A percentile compares a stretch with the other conserved stretches of the same genome.
Evolutionary conservation across 2,888 invertebrate species (phyloP).

Genomic region (Rotaria magnacalcarata): DNA sequence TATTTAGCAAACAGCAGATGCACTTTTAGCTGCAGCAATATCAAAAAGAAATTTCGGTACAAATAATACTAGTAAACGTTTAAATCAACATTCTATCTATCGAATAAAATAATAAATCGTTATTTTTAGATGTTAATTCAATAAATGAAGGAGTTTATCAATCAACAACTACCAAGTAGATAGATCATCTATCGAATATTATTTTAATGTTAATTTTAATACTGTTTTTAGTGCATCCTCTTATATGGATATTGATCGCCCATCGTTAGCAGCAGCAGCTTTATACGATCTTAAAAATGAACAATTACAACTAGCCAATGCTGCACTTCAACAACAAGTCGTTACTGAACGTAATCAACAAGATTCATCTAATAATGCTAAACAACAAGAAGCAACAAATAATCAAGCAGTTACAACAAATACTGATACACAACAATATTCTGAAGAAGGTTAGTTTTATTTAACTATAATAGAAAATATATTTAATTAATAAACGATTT

Average conservation of each 20-base stretch:
- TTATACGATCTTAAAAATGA: conserved; percentile 25
- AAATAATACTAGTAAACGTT: background rate
- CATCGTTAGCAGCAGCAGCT: background rate
- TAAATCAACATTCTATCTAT: too few species aligned
- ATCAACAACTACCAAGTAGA: background rate
- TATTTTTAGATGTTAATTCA: background rate
- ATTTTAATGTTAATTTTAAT: background rate
- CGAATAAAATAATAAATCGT: background rate
- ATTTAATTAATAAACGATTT: background rate
- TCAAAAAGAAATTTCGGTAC: background rate
- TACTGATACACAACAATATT: background rate
- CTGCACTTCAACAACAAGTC: background rate
- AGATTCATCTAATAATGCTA: background rate
- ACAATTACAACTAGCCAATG: conserved; percentile 24
- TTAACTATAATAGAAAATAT: background rate
- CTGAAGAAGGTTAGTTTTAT: background rate
- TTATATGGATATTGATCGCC: conserved; percentile 25
- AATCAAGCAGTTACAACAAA: background rate
- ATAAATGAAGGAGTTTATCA: background rate
- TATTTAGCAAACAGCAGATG: background rate
- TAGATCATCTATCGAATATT: background rate
- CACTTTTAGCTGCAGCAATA: conserved; percentile 2
- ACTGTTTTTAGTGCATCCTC: background rate
- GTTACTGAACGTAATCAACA: background rate
- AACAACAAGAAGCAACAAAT: background rate